Percentiles rank a stretch among this genome's conserved stretches.
Evolutionary conservation across 92 coral and sea anemone genomes (phyloP).

Genomic region (Actinernus sp.): DNA sequence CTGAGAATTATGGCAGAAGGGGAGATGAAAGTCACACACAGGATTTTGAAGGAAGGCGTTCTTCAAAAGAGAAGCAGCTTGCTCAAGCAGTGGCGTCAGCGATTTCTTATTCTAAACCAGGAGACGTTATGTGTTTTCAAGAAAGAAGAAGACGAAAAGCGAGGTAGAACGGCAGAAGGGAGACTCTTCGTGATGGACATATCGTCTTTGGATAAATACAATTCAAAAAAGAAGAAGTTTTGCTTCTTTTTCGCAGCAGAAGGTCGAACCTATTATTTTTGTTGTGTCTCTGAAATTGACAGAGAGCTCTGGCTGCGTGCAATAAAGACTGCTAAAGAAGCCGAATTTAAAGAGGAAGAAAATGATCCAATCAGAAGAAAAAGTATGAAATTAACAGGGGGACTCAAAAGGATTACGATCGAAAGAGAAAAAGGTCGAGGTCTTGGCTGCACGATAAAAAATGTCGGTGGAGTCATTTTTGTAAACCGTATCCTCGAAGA

Average conservation of each 20-base stretch:
- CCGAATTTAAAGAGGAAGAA: constrained; percentile 82
- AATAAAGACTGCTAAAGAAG: constrained; percentile 73
- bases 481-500: constrained; percentile 95
- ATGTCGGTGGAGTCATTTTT: constrained; percentile 92
- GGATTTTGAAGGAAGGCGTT: constrained; percentile 81
- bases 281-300: constrained; percentile 83
- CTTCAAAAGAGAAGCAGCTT: constrained; percentile 82
- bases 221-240: constrained; percentile 87
- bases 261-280: constrained; percentile 73
- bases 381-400: constrained; percentile 89
- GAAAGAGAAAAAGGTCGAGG: constrained; percentile 84
- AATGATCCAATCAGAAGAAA: constrained; percentile 85
- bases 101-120: constrained; percentile 82
- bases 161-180: constrained; percentile 84
- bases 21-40: constrained; percentile 36
- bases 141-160: constrained; percentile 86
- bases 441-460: constrained; percentile 92
- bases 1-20: constrained; percentile 41
- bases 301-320: constrained; percentile 82
- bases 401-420: constrained; percentile 82
- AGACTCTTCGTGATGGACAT: constrained; percentile 94
- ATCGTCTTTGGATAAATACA: constrained; percentile 73
- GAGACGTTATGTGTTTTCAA: constrained; percentile 91
- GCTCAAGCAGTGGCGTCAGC: constrained; percentile 91
- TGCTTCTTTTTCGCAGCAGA: constrained; percentile 86